A percentile compares a stretch with the other conserved stretches of the same genome.
These are phyloP conservation scores for Odontocolon sp. DNA, from an alignment of 2,888 invertebrate species.

Conservation along the genomic window DNA sequence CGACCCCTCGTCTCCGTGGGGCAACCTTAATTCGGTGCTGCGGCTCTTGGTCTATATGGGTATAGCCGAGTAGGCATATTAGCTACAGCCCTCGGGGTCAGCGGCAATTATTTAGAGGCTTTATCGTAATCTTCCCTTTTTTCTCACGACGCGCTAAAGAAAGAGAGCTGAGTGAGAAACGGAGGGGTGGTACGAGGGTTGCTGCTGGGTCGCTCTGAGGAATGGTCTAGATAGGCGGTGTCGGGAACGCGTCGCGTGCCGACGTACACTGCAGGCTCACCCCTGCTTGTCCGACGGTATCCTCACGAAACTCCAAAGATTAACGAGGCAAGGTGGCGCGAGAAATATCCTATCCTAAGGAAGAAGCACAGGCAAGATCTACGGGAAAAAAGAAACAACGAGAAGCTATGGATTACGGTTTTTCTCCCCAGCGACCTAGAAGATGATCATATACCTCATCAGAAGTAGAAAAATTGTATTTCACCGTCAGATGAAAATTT, in stretches of 20 bases:
- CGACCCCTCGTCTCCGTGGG: constrained; percentile 30
- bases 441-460: neutral
- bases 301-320: constrained; percentile 78
- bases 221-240: constrained; percentile 75
- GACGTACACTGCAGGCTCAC: constrained; percentile 72
- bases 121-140: constrained; percentile 73
- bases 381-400: constrained; percentile 16
- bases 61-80: constrained; percentile 61
- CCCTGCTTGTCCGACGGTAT: constrained; percentile 74
- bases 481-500: neutral
- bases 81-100: constrained; percentile 66
- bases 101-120: constrained; percentile 75
- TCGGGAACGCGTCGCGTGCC: constrained; percentile 72
- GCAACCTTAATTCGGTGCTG: constrained; percentile 45
- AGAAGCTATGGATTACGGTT: constrained; percentile 2
- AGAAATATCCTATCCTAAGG: constrained; percentile 75
- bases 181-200: constrained; percentile 23
- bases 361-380: constrained; percentile 40
- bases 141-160: constrained; percentile 71
- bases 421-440: constrained; percentile 20
- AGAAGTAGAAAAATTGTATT: neutral
- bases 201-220: constrained; percentile 66
- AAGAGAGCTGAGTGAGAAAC: constrained; percentile 64
- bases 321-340: constrained; percentile 78
- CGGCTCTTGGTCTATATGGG: constrained; percentile 20